Percentiles rank a stretch among this genome's conserved stretches.
These are phyloP conservation scores for Eilema depressum DNA, from an alignment of 2,888 invertebrate species.

Conservation along the genomic window DNA sequence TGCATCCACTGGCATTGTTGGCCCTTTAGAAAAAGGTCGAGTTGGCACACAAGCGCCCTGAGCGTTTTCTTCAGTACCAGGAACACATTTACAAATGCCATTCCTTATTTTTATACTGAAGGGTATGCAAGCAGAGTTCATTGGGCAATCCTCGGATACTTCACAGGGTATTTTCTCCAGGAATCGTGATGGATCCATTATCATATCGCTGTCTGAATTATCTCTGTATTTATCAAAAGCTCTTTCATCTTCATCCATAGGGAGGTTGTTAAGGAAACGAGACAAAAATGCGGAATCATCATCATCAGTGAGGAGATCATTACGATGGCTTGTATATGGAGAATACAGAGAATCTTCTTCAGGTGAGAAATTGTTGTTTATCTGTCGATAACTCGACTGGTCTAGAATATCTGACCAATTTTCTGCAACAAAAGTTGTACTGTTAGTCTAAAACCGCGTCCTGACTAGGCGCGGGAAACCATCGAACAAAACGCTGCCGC, in stretches of 20 bases:
- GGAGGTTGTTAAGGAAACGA: constrained; percentile 77
- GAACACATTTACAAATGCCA: constrained; percentile 91
- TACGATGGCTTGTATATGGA: constrained; percentile 70
- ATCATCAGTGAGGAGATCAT: constrained; percentile 70
- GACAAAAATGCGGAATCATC: constrained; percentile 76
- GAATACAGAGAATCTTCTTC: constrained; percentile 78
- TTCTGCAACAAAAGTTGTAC: constrained; percentile 65
- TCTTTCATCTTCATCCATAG: constrained; percentile 76
- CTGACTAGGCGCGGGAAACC: too few species aligned
- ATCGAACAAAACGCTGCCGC: too few species aligned
- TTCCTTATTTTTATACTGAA: constrained; percentile 85
- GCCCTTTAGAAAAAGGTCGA: constrained; percentile 78
- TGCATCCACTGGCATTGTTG: constrained; percentile 68
- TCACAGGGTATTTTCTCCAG: constrained; percentile 87
- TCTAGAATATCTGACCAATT: constrained; percentile 84
- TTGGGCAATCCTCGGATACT: constrained; percentile 87
- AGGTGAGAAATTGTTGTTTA: constrained; percentile 73
- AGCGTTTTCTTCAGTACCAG: constrained; percentile 85
- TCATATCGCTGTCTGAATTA: constrained; percentile 77
- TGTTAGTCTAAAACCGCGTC: neutral
- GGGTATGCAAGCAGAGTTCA: constrained; percentile 90
- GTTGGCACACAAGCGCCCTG: constrained; percentile 74
- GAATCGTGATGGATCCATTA: constrained; percentile 82
- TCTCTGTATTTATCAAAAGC: constrained; percentile 76
- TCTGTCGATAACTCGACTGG: constrained; percentile 77